Conservation (phyloP, 2,797 vertebrate species). For the Leptoclinus maculatus region DNA sequence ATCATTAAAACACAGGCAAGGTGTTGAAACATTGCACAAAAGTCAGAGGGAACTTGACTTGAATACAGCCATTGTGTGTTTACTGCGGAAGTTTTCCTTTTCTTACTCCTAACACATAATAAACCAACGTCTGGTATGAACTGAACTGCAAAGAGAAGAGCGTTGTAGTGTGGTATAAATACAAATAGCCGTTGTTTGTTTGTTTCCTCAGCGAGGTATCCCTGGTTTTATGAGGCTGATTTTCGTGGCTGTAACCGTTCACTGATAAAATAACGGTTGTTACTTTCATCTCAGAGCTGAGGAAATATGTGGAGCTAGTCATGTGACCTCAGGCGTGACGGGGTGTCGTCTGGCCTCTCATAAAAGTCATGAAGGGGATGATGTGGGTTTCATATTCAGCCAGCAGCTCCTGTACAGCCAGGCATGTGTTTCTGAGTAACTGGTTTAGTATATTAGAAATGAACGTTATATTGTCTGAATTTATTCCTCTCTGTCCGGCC, state of each 20-base stretch:
- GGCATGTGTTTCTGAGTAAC: not conserved
- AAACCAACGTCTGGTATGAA: not conserved
- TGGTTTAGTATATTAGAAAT: not conserved
- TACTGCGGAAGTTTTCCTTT: not conserved
- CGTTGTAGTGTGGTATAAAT: slow-evolving; percentile 7
- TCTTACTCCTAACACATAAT: not conserved
- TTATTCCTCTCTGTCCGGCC: not conserved
- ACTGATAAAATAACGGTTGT: slow-evolving; percentile 45
- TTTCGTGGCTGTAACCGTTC: slow-evolving; percentile 33
- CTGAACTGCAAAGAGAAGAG: slow-evolving; percentile 3
- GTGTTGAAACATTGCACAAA: slow-evolving; percentile 14
- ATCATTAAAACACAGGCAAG: not conserved
- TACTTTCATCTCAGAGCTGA: slow-evolving; percentile 1
- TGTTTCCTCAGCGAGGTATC: slow-evolving; percentile 7
- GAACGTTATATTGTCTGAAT: not conserved
- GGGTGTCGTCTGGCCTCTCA: not conserved
- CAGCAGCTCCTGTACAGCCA: not conserved
- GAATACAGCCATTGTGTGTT: slow-evolving; percentile 40
- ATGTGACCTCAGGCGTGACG: slow-evolving; percentile 34
- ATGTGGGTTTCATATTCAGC: slow-evolving; percentile 1
- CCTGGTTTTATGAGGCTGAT: not conserved
- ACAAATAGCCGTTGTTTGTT: not conserved
- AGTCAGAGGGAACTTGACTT: slow-evolving; percentile 14
- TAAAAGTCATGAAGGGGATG: not conserved
- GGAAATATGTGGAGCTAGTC: slow-evolving; percentile 43